Conservation (phyloP, 2,113 vertebrate species). For the Leucopsar rothschildi region DNA sequence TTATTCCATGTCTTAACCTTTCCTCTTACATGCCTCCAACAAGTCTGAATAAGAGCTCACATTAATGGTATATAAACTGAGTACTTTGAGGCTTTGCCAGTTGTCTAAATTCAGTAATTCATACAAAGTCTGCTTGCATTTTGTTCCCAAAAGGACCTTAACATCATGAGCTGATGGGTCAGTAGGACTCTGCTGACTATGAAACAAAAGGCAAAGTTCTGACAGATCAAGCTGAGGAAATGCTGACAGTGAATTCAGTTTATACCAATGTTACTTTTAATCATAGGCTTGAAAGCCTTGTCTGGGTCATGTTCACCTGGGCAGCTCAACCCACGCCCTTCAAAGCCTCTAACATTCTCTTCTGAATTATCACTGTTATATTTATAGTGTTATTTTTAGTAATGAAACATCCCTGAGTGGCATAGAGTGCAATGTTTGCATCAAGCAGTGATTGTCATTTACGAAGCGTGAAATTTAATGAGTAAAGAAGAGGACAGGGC, state of each 20-base stretch:
- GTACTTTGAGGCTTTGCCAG: not conserved
- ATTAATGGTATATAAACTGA: not conserved
- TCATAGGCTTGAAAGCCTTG: constrained; percentile 86
- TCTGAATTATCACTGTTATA: constrained; percentile 48
- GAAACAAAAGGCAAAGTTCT: not conserved
- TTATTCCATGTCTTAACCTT: not conserved
- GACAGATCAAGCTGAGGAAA: constrained; percentile 52
- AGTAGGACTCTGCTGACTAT: not conserved
- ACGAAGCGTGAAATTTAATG: constrained; percentile 55
- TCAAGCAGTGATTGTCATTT: constrained; percentile 88
- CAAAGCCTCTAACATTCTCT: constrained; percentile 71
- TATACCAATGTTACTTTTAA: constrained; percentile 50
- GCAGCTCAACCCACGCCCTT: constrained; percentile 23
- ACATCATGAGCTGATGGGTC: not conserved
- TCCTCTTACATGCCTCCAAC: not conserved
- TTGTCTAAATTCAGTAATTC: not conserved
- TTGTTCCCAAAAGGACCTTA: constrained; percentile 3
- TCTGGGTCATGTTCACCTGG: constrained; percentile 78
- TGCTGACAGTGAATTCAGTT: constrained; percentile 76
- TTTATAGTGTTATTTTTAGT: constrained; percentile 67
- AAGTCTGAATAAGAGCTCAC: not conserved
- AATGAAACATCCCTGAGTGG: constrained; percentile 85
- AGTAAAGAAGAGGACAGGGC: not conserved
- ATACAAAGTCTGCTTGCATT: not conserved
- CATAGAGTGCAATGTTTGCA: constrained; percentile 78